These are phyloP conservation scores for Nannoperca obscura DNA, from an alignment of 2,797 vertebrate species.

Conservation along the genomic window DNA sequence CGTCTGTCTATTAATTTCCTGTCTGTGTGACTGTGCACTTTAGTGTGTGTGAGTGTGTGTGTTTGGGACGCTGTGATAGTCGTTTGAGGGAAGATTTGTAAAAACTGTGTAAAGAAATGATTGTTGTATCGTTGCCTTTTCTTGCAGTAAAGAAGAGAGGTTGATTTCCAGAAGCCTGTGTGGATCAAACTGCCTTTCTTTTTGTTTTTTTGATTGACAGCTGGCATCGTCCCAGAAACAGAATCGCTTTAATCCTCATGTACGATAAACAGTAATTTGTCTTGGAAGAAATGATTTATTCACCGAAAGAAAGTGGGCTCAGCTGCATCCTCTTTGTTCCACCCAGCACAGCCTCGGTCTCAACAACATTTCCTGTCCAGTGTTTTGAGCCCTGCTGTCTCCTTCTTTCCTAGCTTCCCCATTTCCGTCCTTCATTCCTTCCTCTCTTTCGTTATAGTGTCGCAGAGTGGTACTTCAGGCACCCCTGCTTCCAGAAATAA, in stretches of 20 bases:
- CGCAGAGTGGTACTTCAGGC: neutral
- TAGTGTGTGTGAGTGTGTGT: neutral
- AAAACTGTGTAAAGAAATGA: neutral
- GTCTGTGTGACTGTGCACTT: constrained; percentile 9
- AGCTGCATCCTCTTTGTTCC: constrained; percentile 29
- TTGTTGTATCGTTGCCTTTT: neutral
- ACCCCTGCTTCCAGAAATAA: neutral
- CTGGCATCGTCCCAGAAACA: constrained; percentile 32
- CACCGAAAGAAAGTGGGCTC: constrained; percentile 5
- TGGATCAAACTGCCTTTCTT: constrained; percentile 40
- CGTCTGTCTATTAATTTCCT: constrained; percentile 41
- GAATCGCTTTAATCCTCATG: constrained; percentile 42
- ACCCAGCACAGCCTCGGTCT: neutral
- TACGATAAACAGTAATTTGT: constrained; percentile 52
- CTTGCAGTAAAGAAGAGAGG: neutral
- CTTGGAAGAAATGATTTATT: constrained; percentile 22
- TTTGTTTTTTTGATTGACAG: constrained; percentile 49
- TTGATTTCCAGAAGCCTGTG: constrained; percentile 7
- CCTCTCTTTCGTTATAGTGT: neutral
- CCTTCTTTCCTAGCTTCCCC: neutral
- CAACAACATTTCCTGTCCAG: neutral
- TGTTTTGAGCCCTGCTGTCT: neutral
- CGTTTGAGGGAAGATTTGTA: constrained; percentile 14
- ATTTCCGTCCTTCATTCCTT: neutral
- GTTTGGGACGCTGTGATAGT: constrained; percentile 13